Conservation (phyloP, 1,140 invertebrate genomes). For the Drosophila quadrilineata region DNA sequence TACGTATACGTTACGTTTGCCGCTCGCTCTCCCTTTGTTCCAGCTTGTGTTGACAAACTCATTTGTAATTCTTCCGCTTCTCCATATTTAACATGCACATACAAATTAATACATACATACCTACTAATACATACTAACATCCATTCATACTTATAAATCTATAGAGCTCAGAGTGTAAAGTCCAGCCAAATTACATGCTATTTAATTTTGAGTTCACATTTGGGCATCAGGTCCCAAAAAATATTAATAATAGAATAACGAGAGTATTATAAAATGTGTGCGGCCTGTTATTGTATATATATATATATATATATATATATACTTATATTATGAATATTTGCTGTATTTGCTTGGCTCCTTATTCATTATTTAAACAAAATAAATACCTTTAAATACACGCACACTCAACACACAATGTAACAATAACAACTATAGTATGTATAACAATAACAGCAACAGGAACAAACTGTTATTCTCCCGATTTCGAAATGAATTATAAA, state of each 20-base stretch:
- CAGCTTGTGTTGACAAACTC: conserved; percentile 49
- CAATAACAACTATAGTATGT: neutral
- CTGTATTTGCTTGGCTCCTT: conserved; percentile 31
- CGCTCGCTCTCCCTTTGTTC: conserved; percentile 10
- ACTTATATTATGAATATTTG: conserved; percentile 37
- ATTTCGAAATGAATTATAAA: conserved; percentile 12
- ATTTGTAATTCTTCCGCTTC: conserved; percentile 54
- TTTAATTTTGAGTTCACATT: conserved; percentile 43
- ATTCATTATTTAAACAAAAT: conserved; percentile 34
- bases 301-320: too few species aligned
- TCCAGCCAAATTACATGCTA: conserved; percentile 55
- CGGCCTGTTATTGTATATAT: conserved; percentile 28
- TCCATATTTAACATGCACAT: conserved; percentile 23
- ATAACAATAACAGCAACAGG: neutral
- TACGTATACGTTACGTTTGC: too few species aligned
- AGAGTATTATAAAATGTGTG: conserved; percentile 29
- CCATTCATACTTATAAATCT: conserved; percentile 6
- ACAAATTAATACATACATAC: conserved; percentile 18
- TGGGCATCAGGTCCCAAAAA: conserved; percentile 49
- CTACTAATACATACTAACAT: neutral
- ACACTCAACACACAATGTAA: neutral
- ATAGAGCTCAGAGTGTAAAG: conserved; percentile 34
- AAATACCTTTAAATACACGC: conserved; percentile 24
- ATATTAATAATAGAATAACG: conserved; percentile 51
- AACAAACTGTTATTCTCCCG: conserved; percentile 9